Evolutionary conservation across 2,888 invertebrate species (phyloP), one percentile per base, ranked within the genome.

Genomic region (Crossocerus cetratus): DNA sequence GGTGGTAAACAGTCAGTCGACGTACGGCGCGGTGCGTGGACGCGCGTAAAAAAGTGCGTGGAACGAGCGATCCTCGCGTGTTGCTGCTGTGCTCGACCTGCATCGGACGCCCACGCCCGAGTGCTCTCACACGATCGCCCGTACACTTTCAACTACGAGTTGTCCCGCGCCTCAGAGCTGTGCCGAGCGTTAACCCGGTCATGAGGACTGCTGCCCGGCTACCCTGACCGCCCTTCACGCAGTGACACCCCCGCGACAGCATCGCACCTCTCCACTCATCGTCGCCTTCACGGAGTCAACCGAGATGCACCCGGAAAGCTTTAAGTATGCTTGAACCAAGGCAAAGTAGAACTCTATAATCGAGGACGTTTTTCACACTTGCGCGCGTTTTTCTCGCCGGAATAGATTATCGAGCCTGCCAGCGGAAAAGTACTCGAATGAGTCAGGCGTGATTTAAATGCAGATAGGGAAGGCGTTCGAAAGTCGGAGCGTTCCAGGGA

Each of bases 1-100:
- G 68, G 56, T 74, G 61, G 82, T 85, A 86, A 86, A 86, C 86
- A 85, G 84, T 86, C 78, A 81, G 78, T 78, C 72, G 70, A 69
- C 76, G 82, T 77, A 79, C 83, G 78, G 67, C 82, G 81, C 67
- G 79, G 76, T 77, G 84, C 75, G 78, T 81, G 76, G 79, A 81
- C 82, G 77, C 77, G 60, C 65, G 66, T 55, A 60, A 55, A 49
- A 20, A 21, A 67, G 42, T 54, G 56, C 18, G 67, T 49, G 32
- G 21, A 22, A 11, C 22, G 1, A 55, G 3, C 18, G 21, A 32
- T 32, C 32, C 8, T 32, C 32, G 32, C 32, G 32, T 32, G 32
- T 11, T 32, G 8, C 32, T 32, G 32, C 32, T 32, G 32, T 32
- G 2, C 23, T 32, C 4, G 8, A 8, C 1, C 32, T 32, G 32